A percentile compares a stretch with the other conserved stretches of the same genome.
Evolutionary conservation across 1,140 invertebrate species (phyloP).

Genomic region (Eumaeus atala): DNA sequence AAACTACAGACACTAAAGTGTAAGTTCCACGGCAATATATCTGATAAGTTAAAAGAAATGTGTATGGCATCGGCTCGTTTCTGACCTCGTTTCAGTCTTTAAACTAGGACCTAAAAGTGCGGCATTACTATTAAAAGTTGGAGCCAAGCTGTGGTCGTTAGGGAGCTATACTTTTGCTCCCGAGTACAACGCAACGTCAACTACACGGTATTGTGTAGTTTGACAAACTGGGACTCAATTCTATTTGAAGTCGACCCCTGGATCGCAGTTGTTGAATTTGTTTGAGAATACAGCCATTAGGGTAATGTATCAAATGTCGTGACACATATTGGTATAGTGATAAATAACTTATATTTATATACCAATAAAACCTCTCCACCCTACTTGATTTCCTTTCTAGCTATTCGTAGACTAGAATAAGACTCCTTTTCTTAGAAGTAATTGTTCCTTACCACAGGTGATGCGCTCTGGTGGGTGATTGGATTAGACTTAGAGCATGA

Average conservation of each 20-base stretch:
- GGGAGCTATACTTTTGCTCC: conserved; percentile 36
- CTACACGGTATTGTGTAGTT: conserved; percentile 32
- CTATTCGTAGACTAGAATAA: too few species aligned
- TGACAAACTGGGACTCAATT: conserved; percentile 19
- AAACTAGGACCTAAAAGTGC: conserved; percentile 45
- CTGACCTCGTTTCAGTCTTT: conserved; percentile 39
- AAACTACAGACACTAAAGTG: conserved; percentile 1
- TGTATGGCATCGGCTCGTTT: conserved; percentile 19
- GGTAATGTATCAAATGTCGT: neutral
- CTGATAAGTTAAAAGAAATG: conserved; percentile 10
- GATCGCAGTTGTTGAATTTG: conserved; percentile 3
- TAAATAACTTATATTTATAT: too few species aligned
- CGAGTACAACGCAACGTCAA: conserved; percentile 26
- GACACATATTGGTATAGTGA: too few species aligned
- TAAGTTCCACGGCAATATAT: conserved; percentile 9
- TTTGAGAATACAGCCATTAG: neutral
- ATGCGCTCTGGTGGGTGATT: too few species aligned
- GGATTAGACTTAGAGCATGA: too few species aligned
- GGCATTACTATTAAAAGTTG: conserved; percentile 51
- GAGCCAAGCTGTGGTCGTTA: conserved; percentile 45
- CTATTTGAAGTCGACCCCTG: conserved; percentile 14
- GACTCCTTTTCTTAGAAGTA: too few species aligned
- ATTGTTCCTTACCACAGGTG: too few species aligned
- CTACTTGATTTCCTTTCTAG: too few species aligned
- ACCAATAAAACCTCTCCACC: too few species aligned